phyloP scores from a whole-genome alignment of 1,140 invertebrate genomes.

The Formica selysi region DNA sequence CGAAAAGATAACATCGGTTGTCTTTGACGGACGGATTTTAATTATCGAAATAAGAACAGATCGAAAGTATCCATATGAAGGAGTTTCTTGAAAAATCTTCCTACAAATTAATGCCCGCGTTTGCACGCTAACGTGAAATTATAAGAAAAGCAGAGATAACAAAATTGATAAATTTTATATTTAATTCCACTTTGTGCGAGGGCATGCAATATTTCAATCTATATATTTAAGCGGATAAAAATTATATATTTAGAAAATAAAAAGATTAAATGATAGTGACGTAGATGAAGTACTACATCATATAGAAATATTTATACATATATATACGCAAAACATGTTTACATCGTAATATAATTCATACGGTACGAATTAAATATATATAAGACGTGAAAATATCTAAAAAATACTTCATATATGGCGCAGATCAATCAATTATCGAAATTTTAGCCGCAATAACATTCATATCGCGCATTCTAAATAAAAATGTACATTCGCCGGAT shows the following conservation, averaged over 20 bases:
- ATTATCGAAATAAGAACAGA: slow-evolving; percentile 25
- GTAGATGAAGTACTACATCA: neutral
- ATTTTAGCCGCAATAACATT: slow-evolving; percentile 53
- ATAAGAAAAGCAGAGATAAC: neutral
- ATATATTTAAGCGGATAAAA: slow-evolving; percentile 28
- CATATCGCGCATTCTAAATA: slow-evolving; percentile 25
- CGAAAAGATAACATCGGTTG: neutral
- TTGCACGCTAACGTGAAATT: slow-evolving; percentile 18
- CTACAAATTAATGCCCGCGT: slow-evolving; percentile 24
- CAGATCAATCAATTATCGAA: slow-evolving; percentile 67
- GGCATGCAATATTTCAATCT: slow-evolving; percentile 27
- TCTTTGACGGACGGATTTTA: slow-evolving; percentile 35
- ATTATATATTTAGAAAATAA: slow-evolving; percentile 3
- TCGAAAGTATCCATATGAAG: neutral
- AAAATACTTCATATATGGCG: neutral
- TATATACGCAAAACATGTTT: neutral
- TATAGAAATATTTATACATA: neutral
- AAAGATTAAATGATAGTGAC: neutral
- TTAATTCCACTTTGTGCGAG: slow-evolving; percentile 6
- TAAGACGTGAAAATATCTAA: slow-evolving; percentile 23
- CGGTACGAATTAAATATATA: slow-evolving; percentile 47
- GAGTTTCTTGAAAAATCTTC: slow-evolving; percentile 17
- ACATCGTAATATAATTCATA: slow-evolving; percentile 4
- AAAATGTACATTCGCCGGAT: slow-evolving; percentile 33
- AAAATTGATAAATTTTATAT: slow-evolving; percentile 52